Evolutionary conservation across 2,113 vertebrate genomes (phyloP), one percentile per base, ranked within the genome.

Genomic region (Cyprinus carpio): DNA sequence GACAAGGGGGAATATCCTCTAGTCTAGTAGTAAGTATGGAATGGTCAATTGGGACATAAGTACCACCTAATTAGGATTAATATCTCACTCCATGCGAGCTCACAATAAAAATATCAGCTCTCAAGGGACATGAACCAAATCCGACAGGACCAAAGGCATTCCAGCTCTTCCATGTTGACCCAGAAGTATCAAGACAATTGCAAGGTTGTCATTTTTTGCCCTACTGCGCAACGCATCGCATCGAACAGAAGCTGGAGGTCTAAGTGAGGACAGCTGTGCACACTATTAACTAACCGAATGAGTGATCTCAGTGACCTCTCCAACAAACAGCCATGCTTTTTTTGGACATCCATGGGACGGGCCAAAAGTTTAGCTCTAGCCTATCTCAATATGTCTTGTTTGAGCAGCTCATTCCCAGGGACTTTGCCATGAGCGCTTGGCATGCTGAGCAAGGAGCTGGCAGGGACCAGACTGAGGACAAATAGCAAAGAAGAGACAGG

Each of bases 1-100:
- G 82, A 87, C 88, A 83, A 85, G 79, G 5, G 88, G 87, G 90
- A 89, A 84, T 85, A 49, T 88, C 84, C 88, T 84, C 86, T 75
- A 85, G 90, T 89, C 91, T 92, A 88, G 91, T 89, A 92, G 90
- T 89, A n/a, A n/a, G n/a, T n/a, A 81, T 23, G 56, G 83, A 90
- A 91, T 89, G 93, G 91, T 93, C 93, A 92, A 91, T 92, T 89
- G 92, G 91, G 88, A 90, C 86, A 87, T 92, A 86, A 88, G 89
- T 87, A 85, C 76, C 89, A 86, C 87, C 91, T 94, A 94, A 94
- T 94, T 92, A 93, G 92, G 92, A n/a, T 93, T 93, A 94, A 94
- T 93, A 92, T 81, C 88, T 88, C 87, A 87, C 88, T 86, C 83
- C 12, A 85, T 87, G 81, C 89, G 90, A 88, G 89, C 88, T 86